Percentiles rank a stretch among this genome's conserved stretches.
Conservation (phyloP, 2,113 vertebrate species). For the Redunca redunca region DNA sequence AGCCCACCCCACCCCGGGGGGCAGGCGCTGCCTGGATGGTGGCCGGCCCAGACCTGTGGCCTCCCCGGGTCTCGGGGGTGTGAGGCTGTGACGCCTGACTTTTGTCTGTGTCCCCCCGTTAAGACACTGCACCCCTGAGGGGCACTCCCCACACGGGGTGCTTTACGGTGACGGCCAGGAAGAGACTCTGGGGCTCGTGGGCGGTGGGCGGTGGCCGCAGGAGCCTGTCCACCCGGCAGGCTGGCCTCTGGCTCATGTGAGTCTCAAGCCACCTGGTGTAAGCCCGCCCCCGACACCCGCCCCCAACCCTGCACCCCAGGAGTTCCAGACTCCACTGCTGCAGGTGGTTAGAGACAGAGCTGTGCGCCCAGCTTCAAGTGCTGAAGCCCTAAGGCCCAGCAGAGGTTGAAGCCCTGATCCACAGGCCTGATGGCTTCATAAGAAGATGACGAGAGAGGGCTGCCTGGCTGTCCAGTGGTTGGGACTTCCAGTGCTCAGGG, state of each 20-base stretch:
- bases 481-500: too few relatives aligned
- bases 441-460: background rate
- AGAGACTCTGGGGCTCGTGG: background rate
- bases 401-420: background rate
- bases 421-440: background rate
- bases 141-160: background rate
- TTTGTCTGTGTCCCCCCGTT: background rate
- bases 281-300: background rate
- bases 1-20: fast-evolving
- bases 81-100: background rate
- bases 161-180: too few relatives aligned
- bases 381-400: background rate
- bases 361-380: background rate
- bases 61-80: background rate
- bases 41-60: too few relatives aligned
- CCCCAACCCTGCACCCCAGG: background rate
- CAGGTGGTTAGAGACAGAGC: too few relatives aligned
- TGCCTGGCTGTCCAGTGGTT: background rate
- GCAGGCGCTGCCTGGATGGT: background rate
- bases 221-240: background rate
- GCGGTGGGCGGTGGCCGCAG: fast-evolving
- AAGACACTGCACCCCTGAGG: background rate
- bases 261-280: background rate
- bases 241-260: background rate
- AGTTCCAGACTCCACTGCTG: background rate